Conservation (phyloP, 2,797 vertebrate species). For the Xerus rutilus region DNA sequence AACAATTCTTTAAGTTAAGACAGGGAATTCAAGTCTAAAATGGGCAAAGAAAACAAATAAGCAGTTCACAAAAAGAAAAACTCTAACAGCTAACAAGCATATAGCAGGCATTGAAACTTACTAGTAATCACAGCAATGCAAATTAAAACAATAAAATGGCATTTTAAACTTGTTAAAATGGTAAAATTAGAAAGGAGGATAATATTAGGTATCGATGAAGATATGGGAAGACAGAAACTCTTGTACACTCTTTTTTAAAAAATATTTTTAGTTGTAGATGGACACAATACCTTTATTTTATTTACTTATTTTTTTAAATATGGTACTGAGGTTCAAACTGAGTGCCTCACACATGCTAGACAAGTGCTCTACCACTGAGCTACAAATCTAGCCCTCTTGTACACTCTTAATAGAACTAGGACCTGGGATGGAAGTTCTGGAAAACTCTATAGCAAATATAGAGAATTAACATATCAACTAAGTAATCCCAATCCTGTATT, state of each 20-base stretch:
- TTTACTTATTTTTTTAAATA: no score
- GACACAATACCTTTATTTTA: no score
- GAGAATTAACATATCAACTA: neutral
- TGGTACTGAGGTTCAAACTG: no score
- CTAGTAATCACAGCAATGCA: neutral
- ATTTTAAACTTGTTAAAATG: neutral
- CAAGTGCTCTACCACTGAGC: no score
- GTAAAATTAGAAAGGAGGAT: neutral
- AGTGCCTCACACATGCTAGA: neutral
- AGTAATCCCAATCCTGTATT: neutral
- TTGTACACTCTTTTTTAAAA: neutral
- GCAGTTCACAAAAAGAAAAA: neutral
- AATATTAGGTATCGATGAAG: neutral
- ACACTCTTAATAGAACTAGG: neutral
- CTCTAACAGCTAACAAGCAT: neutral
- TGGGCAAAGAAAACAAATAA: neutral
- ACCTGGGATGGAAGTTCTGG: neutral
- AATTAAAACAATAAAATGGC: neutral
- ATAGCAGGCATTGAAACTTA: neutral
- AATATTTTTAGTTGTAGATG: no score
- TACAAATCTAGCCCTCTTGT: no score
- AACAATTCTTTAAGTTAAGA: neutral
- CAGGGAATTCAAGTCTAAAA: neutral
- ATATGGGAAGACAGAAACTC: neutral
- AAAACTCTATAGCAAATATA: neutral